These are phyloP conservation scores for Armadillidium nasatum DNA, from an alignment of 1,140 invertebrate genomes.

Conservation along the genomic window DNA sequence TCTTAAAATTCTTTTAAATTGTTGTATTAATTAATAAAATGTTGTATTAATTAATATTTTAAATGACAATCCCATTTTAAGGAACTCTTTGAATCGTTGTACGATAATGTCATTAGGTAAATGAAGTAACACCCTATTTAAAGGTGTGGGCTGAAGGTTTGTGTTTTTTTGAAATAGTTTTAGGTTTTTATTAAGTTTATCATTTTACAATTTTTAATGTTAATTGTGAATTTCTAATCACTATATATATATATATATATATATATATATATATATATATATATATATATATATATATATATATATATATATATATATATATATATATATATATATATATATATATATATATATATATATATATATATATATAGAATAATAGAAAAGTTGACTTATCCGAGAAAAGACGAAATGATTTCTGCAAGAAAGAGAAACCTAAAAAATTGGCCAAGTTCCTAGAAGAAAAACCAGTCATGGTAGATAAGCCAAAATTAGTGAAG, in stretches of 20 bases:
- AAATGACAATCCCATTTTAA: no score
- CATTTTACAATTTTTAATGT: no score
- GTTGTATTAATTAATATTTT: no score
- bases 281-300: constrained; percentile 15
- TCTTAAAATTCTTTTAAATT: no score
- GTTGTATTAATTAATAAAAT: no score
- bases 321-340: constrained; percentile 10
- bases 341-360: constrained; percentile 5
- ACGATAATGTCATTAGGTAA: no score
- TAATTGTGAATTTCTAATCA: no score
- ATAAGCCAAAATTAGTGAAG: background rate
- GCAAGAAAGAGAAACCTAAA: background rate
- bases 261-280: constrained; percentile 15
- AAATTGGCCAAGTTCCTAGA: background rate
- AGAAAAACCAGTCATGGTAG: background rate
- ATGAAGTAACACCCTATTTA: no score
- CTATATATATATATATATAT: background rate
- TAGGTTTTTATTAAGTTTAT: no score
- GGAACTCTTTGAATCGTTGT: no score
- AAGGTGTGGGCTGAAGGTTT: no score
- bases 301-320: constrained; percentile 15
- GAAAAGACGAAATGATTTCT: background rate
- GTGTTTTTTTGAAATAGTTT: no score
- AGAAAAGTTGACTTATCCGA: background rate
- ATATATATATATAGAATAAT: background rate